phyloP scores from a whole-genome alignment of 2,888 invertebrate species.

The Acronicta aceris region DNA sequence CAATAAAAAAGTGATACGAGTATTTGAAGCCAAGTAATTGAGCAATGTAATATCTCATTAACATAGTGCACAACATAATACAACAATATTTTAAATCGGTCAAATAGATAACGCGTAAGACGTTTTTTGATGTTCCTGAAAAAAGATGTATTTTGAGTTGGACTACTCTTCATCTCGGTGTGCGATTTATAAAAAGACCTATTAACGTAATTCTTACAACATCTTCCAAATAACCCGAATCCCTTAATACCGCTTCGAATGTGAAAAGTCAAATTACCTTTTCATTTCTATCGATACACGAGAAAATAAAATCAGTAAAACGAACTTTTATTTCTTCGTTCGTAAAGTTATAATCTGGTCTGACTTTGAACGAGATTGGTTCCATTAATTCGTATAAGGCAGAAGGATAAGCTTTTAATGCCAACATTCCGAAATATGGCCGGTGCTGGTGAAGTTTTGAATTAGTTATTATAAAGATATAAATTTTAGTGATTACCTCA shows the following conservation, averaged over 20 bases:
- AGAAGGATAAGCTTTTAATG: constrained; percentile 57
- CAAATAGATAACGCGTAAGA: too few relatives aligned
- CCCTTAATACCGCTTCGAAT: constrained; percentile 23
- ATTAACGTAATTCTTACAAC: neutral
- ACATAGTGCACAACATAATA: too few relatives aligned
- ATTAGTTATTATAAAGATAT: too few relatives aligned
- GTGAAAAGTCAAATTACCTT: constrained; percentile 45
- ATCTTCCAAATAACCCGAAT: neutral
- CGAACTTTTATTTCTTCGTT: constrained; percentile 52
- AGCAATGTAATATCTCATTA: too few relatives aligned
- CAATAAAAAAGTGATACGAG: too few relatives aligned
- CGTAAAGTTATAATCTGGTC: constrained; percentile 58
- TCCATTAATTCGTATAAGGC: constrained; percentile 57
- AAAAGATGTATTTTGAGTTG: too few relatives aligned
- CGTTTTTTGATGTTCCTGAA: too few relatives aligned
- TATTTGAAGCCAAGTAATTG: too few relatives aligned
- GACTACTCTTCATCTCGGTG: too few relatives aligned
- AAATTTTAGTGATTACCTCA: too few relatives aligned
- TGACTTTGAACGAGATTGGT: constrained; percentile 56
- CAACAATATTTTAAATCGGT: too few relatives aligned
- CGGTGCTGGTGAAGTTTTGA: constrained; percentile 18
- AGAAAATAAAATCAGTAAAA: constrained; percentile 42
- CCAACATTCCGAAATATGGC: constrained; percentile 29
- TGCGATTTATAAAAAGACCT: too few relatives aligned
- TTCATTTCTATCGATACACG: constrained; percentile 37